phyloP scores from a whole-genome alignment of 2,888 invertebrate species.

The Torymus auratus region DNA sequence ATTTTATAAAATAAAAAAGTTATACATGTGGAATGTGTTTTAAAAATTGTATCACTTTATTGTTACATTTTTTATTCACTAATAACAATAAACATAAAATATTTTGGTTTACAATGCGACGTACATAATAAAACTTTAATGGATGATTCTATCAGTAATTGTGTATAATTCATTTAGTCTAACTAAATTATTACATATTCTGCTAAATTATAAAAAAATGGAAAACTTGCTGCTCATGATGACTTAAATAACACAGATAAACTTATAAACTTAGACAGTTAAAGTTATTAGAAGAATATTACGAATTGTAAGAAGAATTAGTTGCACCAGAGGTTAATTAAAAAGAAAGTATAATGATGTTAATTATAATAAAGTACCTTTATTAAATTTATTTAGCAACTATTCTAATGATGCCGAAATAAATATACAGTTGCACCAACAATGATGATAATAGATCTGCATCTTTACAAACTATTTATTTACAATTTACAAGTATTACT shows the following conservation, averaged over 20 bases:
- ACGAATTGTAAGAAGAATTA: constrained; percentile 36
- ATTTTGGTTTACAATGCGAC: constrained; percentile 56
- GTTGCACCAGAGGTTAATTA: constrained; percentile 49
- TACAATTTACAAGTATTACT: constrained; percentile 60
- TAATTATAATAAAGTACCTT: constrained; percentile 55
- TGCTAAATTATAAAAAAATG: constrained; percentile 49
- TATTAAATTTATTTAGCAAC: constrained; percentile 49
- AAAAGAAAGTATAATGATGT: constrained; percentile 39
- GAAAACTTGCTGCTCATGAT: constrained; percentile 49
- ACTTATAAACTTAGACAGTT: constrained; percentile 27
- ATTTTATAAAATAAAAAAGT: constrained; percentile 9
- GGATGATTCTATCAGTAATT: constrained; percentile 34
- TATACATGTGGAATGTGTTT: constrained; percentile 1
- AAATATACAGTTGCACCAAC: constrained; percentile 59
- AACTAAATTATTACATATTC: constrained; percentile 48
- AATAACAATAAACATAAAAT: constrained; percentile 56
- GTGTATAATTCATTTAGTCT: constrained; percentile 38
- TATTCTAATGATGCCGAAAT: constrained; percentile 54
- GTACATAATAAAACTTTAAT: constrained; percentile 48
- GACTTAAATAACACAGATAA: constrained; percentile 34
- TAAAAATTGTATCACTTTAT: constrained; percentile 56
- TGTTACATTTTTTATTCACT: constrained; percentile 51
- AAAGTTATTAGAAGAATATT: constrained; percentile 29
- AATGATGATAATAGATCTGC: constrained; percentile 54
- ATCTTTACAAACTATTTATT: constrained; percentile 59